A percentile compares a stretch with the other conserved stretches of the same genome.
Conservation (phyloP, 2,888 invertebrate genomes). For the Hemithea aestivaria region DNA sequence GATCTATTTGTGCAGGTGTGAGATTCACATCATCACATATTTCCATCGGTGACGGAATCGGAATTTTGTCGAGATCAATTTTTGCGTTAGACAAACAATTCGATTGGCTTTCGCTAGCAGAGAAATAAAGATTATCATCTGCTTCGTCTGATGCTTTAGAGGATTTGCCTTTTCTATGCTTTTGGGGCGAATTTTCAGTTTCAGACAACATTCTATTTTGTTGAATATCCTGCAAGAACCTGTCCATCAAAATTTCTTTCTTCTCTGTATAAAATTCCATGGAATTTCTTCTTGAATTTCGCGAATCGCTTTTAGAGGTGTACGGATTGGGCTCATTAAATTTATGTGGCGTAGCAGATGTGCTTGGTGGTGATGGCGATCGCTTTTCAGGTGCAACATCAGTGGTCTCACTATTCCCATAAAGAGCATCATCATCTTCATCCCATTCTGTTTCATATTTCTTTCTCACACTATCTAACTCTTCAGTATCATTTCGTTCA, state of each 20-base stretch:
- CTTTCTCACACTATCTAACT: slow-evolving; percentile 46
- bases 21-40: slow-evolving; percentile 44
- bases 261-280: slow-evolving; percentile 46
- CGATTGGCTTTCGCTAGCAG: slow-evolving; percentile 14
- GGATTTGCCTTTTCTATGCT: slow-evolving; percentile 15
- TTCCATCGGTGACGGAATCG: slow-evolving; percentile 35
- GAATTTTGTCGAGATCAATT: slow-evolving; percentile 19
- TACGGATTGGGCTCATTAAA: slow-evolving; percentile 46
- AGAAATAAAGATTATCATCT: slow-evolving; percentile 16
- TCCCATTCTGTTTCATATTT: slow-evolving; percentile 62
- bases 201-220: slow-evolving; percentile 31
- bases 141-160: slow-evolving; percentile 17
- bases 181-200: slow-evolving; percentile 28
- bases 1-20: slow-evolving; percentile 26
- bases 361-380: slow-evolving; percentile 29
- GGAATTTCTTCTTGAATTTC: slow-evolving; percentile 26
- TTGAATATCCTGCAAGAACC: slow-evolving; percentile 50
- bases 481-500: slow-evolving; percentile 42
- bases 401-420: slow-evolving; percentile 46
- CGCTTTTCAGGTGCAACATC: slow-evolving; percentile 15
- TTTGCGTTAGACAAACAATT: slow-evolving; percentile 2
- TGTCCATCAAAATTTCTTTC: slow-evolving; percentile 45
- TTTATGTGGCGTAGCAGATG: slow-evolving; percentile 36
- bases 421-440: slow-evolving; percentile 72
- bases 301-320: slow-evolving; percentile 27